Evolutionary conservation across 2,113 vertebrate species (phyloP).

Genomic region (Galeopterus variegatus): DNA sequence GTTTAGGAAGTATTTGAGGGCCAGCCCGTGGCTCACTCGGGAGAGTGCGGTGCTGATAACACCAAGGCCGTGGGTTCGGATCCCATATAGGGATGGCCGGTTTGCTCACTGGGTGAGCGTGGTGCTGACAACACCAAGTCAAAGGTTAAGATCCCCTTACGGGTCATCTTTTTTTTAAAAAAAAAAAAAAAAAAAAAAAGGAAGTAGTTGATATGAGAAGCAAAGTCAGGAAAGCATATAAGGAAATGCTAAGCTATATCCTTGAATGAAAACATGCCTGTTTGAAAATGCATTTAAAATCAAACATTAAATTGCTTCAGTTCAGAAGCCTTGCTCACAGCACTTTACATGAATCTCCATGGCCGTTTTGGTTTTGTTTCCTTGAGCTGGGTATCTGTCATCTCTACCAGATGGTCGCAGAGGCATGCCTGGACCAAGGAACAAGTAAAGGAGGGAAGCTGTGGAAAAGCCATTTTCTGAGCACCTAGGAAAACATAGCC

Average conservation of each 20-base stretch:
- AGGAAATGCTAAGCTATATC: background rate
- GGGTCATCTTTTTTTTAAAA: too few species aligned
- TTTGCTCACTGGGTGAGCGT: too few species aligned
- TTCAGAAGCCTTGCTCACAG: background rate
- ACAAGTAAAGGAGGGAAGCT: background rate
- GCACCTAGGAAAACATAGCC: background rate
- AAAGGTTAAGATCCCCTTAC: too few species aligned
- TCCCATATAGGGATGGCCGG: too few species aligned
- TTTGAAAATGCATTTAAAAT: background rate
- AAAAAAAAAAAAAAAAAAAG: too few species aligned
- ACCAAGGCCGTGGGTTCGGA: too few species aligned
- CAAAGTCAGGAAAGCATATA: background rate
- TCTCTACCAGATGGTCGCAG: background rate
- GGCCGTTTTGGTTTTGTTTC: background rate
- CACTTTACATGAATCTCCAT: background rate
- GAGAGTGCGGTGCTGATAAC: too few species aligned
- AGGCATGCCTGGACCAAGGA: background rate
- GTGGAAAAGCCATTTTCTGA: background rate
- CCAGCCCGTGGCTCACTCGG: too few species aligned
- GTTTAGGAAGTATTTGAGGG: slow-evolving; percentile 31
- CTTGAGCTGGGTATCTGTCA: background rate
- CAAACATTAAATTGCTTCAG: background rate
- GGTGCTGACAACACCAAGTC: too few species aligned
- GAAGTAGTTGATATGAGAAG: slow-evolving; percentile 19
- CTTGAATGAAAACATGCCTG: background rate